Base-by-base conservation (phyloP, 2,888 invertebrate genomes). In the Chrysomela aeneicollis region DNA sequence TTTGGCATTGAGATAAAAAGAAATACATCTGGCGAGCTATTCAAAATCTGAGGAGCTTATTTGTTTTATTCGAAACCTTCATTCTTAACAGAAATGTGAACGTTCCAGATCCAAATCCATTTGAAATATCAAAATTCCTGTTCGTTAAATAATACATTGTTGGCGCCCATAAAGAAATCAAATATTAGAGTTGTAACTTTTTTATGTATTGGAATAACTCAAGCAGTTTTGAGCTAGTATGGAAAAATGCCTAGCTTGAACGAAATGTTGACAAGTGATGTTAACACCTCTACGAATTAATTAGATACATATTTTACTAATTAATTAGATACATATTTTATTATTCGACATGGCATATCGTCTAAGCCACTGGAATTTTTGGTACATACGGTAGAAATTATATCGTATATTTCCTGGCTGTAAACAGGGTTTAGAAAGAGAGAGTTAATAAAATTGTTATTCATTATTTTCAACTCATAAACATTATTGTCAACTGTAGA, bases 381-480 rank as follows among this genome's bases (percentile, higher is more conserved):
- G 19, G 49, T 18, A 49, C 49, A 49, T 46, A 46, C 46, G 12
- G 46, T 46, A 46, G 46, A 46, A 15, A 46, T 46, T 46, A 46
- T 46, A 46, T 49, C 49, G 18, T n/a, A 49, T 49, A 49, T 49
- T 49, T 49, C 49, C 12, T 9, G 49, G 19, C 49, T 17, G 49
- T 49, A 17, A 5, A 49, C 49, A 49, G 19, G 6, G 18, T n/a
- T 49, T 49, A 49, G 49, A 9, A 19, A 19, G 19, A 49, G 17
- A 9, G 49, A 49, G 19, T 49, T 49, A 18, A n/a, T n/a, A n/a
- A 19, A 5, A 49, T 49, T 49, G 49, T 18, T 19, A 49, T 49
- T 49, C 17, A 17, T 49, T 19, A 49, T 49, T 18, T 49, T 49
- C 8, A 19, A 21, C 3, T 49, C 49, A 19, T 49, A 49, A 49